A percentile compares a stretch with the other conserved stretches of the same genome.
Conservation (phyloP, 2,888 invertebrate species). For the Galeruca laticollis region DNA sequence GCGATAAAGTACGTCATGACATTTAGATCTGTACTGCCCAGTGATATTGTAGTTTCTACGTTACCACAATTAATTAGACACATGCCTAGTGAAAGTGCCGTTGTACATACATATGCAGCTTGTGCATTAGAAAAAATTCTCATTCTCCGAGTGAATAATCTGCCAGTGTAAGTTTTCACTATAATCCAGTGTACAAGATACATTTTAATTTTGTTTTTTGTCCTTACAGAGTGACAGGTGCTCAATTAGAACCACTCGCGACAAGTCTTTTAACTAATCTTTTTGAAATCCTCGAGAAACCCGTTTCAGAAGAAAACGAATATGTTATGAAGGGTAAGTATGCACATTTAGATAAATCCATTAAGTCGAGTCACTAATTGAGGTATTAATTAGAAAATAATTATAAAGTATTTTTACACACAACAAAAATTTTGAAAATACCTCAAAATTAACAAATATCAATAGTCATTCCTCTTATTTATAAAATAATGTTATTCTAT, state of each 20-base stretch:
- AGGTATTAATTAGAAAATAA: too few species aligned
- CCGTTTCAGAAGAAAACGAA: conserved; percentile 91
- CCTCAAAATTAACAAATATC: too few species aligned
- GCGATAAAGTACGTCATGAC: conserved; percentile 97
- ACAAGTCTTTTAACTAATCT: conserved; percentile 79
- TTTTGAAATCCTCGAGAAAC: conserved; percentile 79
- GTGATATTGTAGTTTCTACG: conserved; percentile 79
- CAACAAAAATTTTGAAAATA: too few species aligned
- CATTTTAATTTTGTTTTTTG: conserved; percentile 6
- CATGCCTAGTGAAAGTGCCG: conserved; percentile 81
- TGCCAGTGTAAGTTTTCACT: conserved; percentile 67
- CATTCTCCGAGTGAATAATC: conserved; percentile 75
- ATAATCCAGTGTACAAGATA: background rate
- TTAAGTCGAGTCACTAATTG: too few species aligned
- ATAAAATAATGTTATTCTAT: too few species aligned
- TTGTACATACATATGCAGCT: conserved; percentile 96
- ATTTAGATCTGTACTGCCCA: conserved; percentile 90
- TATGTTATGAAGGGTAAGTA: conserved; percentile 93
- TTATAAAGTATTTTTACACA: too few species aligned
- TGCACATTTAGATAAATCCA: background rate
- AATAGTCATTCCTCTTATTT: too few species aligned
- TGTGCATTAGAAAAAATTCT: conserved; percentile 91
- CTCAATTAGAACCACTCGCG: conserved; percentile 76
- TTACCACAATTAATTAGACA: conserved; percentile 85
- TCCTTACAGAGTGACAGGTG: conserved; percentile 69